Evolutionary conservation across 2,888 invertebrate species (phyloP), one percentile per base, ranked within the genome.

Genomic region (Tetropium fuscum): DNA sequence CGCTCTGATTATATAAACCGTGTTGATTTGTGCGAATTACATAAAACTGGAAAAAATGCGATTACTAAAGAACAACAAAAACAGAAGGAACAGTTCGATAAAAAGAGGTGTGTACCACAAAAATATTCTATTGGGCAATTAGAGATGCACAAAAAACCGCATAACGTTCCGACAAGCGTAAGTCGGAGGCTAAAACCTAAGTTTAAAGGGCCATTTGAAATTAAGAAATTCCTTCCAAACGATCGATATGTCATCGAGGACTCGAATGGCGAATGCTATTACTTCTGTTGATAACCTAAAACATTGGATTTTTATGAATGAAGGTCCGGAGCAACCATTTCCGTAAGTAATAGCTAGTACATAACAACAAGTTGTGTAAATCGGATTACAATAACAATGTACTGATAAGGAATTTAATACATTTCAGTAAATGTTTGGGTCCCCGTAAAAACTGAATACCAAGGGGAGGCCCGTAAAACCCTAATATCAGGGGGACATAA

Each of bases 301-400:
- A n/a, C 38, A 5, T 4, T 38, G 38, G 38, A 16, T 38, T 38
- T 5, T 38, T 3, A 38, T 38, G 38, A 38, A 38, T 16, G 38
- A 38, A 38, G 38, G 38, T 38, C 38, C 38, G 38, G 38, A 38
- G 16, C 38, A 38, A 38, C 16, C 38, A 38, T 38, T 38, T 16
- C 38, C 16, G 38, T 38, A 38, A 38, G 38, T 20, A 38, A 15
- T 38, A 38, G 38, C 38, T 38, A 38, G 38, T 38, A 18, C 7
- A 38, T 38, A 38, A 38, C 38, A 18, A 16, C 38, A 15, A 18
- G 38, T 18, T 38, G 38, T 38, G 13, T 38, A 38, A 38, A 18
- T 7, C 16, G 2, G 11, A 5, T 11, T 15, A 18, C 16, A 10
- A 36, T 22, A 16, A 38, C 15, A 18, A n/a, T 16, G 15, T 16